Percentiles rank a stretch among this genome's conserved stretches.
Conservation (phyloP, 53 echinoderm and acorn worm species). For the Hippasteria phrygiana region DNA sequence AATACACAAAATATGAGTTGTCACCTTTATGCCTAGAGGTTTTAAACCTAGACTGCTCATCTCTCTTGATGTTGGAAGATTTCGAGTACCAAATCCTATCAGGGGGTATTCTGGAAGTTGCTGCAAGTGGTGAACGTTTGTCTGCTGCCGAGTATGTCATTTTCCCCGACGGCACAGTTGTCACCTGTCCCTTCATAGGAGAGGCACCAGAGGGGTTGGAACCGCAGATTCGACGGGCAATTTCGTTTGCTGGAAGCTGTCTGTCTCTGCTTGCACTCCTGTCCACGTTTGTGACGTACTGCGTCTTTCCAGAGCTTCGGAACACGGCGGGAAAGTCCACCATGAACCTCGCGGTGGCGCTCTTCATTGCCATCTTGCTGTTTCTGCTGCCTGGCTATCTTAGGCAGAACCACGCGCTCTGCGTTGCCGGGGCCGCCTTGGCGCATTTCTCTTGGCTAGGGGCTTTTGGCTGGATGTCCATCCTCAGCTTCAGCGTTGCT, state of each 20-base stretch:
- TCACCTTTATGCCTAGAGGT: not conserved
- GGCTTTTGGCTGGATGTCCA: constrained; percentile 53
- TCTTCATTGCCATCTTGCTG: constrained; percentile 19
- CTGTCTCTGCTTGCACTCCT: constrained; percentile 48
- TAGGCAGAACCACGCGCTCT: not conserved
- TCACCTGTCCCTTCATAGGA: not conserved
- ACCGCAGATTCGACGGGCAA: not conserved
- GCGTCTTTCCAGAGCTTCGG: constrained; percentile 35
- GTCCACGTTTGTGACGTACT: constrained; percentile 58
- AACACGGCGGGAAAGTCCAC: constrained; percentile 42
- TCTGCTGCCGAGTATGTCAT: not conserved
- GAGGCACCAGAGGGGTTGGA: constrained; percentile 4
- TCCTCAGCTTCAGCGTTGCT: constrained; percentile 7
- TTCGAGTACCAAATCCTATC: not conserved
- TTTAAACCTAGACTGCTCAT: constrained; percentile 8
- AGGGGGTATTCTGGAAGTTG: not conserved
- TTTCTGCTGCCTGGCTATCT: constrained; percentile 19
- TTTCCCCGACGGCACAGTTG: constrained; percentile 4
- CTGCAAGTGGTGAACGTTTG: not conserved
- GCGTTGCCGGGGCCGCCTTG: constrained; percentile 3
- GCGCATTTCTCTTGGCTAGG: constrained; percentile 57
- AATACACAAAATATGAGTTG: not conserved
- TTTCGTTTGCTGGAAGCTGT: constrained; percentile 34
- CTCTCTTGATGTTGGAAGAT: not conserved
- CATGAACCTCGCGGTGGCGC: constrained; percentile 55